A percentile compares a stretch with the other conserved stretches of the same genome.
These are phyloP conservation scores for Ligdia adustata DNA, from an alignment of 2,888 invertebrate species.

Conservation along the genomic window DNA sequence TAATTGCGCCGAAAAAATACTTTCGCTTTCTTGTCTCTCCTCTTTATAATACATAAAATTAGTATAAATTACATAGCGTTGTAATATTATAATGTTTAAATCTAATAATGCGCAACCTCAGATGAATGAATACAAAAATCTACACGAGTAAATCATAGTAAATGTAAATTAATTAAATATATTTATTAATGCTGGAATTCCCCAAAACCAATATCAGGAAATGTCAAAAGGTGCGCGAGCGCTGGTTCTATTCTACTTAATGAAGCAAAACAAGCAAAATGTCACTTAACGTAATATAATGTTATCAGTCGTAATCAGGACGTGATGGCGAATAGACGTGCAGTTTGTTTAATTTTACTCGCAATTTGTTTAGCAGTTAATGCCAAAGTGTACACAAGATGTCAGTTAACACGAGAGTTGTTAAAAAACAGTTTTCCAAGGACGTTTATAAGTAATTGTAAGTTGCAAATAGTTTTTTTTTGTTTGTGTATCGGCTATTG, in stretches of 20 bases:
- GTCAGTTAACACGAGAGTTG: slow-evolving; percentile 88
- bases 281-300: slow-evolving; percentile 27
- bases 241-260: slow-evolving; percentile 39
- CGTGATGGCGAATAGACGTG: slow-evolving; percentile 62
- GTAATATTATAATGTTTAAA: no score
- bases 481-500: slow-evolving; percentile 14
- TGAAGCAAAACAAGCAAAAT: slow-evolving; percentile 30
- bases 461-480: slow-evolving; percentile 58
- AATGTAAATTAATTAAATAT: slow-evolving; percentile 8
- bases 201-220: slow-evolving; percentile 38
- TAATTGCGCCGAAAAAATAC: no score
- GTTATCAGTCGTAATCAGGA: slow-evolving; percentile 52
- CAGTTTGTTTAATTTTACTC: slow-evolving; percentile 45
- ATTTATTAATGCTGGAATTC: slow-evolving; percentile 28
- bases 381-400: slow-evolving; percentile 86
- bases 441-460: slow-evolving; percentile 89
- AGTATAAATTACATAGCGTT: no score
- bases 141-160: background rate
- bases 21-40: no score
- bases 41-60: no score
- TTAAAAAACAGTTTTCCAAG: slow-evolving; percentile 85
- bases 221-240: slow-evolving; percentile 60
- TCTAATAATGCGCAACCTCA: no score
- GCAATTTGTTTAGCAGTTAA: slow-evolving; percentile 52
- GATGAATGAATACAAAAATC: background rate